Evolutionary conservation across 2,888 invertebrate species (phyloP).

Genomic region (Eretmocerus hayati): DNA sequence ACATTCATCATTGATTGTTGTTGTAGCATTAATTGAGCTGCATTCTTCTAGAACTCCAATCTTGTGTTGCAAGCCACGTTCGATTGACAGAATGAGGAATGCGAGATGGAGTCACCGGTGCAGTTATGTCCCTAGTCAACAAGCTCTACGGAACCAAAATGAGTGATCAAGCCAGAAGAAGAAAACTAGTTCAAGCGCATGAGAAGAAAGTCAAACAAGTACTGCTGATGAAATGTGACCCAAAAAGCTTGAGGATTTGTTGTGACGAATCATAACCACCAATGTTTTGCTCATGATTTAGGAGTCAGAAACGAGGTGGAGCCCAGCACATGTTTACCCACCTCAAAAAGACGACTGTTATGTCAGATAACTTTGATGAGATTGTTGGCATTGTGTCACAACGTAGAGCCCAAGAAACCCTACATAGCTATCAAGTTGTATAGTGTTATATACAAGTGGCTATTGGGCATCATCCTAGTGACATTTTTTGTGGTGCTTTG

Average conservation of each 20-base stretch:
- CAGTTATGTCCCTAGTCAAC: slow-evolving; percentile 91
- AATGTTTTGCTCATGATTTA: no score
- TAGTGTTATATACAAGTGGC: slow-evolving; percentile 96
- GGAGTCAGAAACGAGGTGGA: slow-evolving; percentile 84
- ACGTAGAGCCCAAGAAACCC: slow-evolving; percentile 95
- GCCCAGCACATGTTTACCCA: slow-evolving; percentile 86
- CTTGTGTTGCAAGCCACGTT: slow-evolving; percentile 97
- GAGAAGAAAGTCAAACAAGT: slow-evolving; percentile 86
- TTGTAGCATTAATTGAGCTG: no score
- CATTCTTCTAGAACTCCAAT: slow-evolving; percentile 83
- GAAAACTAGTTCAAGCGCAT: slow-evolving; percentile 88
- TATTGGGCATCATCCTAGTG: slow-evolving; percentile 92
- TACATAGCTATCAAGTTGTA: slow-evolving; percentile 93
- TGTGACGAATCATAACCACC: no score
- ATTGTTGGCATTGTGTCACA: slow-evolving; percentile 91
- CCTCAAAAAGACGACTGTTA: slow-evolving; percentile 78
- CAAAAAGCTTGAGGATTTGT: no score
- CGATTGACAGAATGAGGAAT: slow-evolving; percentile 92
- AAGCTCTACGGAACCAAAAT: slow-evolving; percentile 85
- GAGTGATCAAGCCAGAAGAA: slow-evolving; percentile 92
- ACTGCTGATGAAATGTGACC: no score
- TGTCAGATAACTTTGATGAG: slow-evolving; percentile 85
- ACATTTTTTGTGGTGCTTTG: slow-evolving; percentile 97
- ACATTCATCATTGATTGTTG: no score
- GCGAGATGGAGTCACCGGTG: slow-evolving; percentile 98